Evolutionary conservation across 2,797 vertebrate genomes (phyloP), one percentile per base, ranked within the genome.

Genomic region (Oceanodroma leucorhoa): DNA sequence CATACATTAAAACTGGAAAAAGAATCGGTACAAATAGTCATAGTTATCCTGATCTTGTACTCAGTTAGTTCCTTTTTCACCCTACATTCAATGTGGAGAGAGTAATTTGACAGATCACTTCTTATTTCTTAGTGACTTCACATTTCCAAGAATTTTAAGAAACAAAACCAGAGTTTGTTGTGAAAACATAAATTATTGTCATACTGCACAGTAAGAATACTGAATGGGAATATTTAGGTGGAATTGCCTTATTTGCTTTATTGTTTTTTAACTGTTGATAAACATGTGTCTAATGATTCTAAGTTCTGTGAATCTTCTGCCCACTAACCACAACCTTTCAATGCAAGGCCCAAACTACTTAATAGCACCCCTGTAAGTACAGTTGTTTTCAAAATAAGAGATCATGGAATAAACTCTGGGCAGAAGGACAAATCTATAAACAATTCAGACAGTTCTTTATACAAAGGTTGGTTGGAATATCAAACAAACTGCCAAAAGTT

Each of bases 371-470:
- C 43, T 69, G 55, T 85, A 90, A 91, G n/a, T 32, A 73, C 27
- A 90, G 66, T 87, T 94, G 80, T 77, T 94, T 95, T 94, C 93
- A 95, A 96, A 95, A 95, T 77, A 95, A 93, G 65, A 89, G 72
- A 95, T 78, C 65, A 60, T 73, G 81, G 65, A 89, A 95, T 90
- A 92, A 94, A 90, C 69, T 91, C 85, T 77, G 83, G 91, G 94
- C 93, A 96, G 64, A 36, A 96, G 36, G 27, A 97, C 95, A 97
- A 95, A 67, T 22, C 80, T 93, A 87, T 94, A 96, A 97, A 97
- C 85, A 97, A 94, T 87, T 92, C 85, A 95, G 87, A 85, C 85
- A 79, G 93, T 57, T 87, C 83, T 95, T 97, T 92, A 91, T 66
- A 92, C 87, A 93, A 83, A 94, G 69, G 93, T 81, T 93, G 78